Evolutionary conservation across 2,888 invertebrate species (phyloP).

Genomic region (Andrena dorsata): DNA sequence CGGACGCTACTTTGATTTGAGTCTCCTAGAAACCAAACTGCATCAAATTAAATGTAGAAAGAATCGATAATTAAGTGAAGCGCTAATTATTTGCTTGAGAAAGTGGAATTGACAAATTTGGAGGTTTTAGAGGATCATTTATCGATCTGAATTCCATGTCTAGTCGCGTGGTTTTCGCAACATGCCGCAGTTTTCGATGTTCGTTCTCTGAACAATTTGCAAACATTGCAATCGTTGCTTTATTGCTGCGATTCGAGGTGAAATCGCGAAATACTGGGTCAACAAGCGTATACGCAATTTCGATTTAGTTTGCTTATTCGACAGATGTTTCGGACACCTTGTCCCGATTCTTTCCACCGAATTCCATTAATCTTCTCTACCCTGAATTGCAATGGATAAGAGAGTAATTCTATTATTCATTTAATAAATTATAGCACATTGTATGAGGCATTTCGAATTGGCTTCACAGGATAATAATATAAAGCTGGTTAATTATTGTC

Average conservation of each 20-base stretch:
- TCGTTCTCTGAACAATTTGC: conserved; percentile 8
- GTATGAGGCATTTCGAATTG: too few relatives aligned
- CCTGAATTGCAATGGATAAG: neutral
- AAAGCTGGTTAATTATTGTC: too few relatives aligned
- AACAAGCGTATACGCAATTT: neutral
- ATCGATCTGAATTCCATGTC: neutral
- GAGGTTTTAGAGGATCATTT: neutral
- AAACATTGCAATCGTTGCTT: conserved; percentile 9
- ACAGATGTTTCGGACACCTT: neutral
- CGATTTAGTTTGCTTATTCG: conserved; percentile 1
- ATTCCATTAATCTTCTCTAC: neutral
- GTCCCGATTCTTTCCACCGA: neutral
- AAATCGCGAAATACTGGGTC: neutral
- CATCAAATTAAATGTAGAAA: too few relatives aligned
- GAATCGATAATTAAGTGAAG: too few relatives aligned
- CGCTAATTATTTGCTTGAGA: too few relatives aligned
- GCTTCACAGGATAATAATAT: too few relatives aligned
- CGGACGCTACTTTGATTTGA: too few relatives aligned
- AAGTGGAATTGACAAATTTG: too few relatives aligned
- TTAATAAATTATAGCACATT: too few relatives aligned
- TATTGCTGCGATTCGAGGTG: neutral
- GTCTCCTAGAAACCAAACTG: too few relatives aligned
- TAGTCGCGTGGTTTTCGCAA: neutral
- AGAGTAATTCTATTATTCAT: neutral
- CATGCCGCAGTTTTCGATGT: conserved; percentile 3